A percentile compares a stretch with the other conserved stretches of the same genome.
Evolutionary conservation across 1,140 invertebrate genomes (phyloP).

Genomic region (Eueides isabella): DNA sequence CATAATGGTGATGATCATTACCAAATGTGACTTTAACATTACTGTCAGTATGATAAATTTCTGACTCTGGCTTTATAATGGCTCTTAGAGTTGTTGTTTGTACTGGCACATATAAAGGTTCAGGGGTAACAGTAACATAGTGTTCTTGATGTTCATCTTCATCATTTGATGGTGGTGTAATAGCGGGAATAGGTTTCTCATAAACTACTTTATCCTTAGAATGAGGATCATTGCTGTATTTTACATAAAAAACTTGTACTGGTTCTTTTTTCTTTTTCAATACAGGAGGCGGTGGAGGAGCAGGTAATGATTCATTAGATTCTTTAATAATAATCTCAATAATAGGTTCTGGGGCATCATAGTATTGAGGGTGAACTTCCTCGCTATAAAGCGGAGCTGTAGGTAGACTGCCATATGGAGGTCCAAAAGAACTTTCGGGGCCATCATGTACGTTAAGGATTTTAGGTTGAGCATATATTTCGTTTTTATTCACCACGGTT

Average conservation of each 20-base stretch:
- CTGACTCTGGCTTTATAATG: constrained; percentile 92
- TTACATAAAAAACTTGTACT: constrained; percentile 94
- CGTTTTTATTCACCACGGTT: constrained; percentile 74
- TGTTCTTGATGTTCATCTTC: constrained; percentile 83
- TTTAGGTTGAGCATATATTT: constrained; percentile 80
- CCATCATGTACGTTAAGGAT: constrained; percentile 82
- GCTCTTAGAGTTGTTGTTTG: constrained; percentile 90
- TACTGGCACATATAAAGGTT: constrained; percentile 77
- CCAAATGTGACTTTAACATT: constrained; percentile 90
- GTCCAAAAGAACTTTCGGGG: constrained; percentile 73
- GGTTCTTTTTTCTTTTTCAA: constrained; percentile 88
- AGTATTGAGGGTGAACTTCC: constrained; percentile 84
- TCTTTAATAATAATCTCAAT: constrained; percentile 96
- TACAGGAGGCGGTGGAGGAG: constrained; percentile 83
- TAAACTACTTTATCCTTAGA: constrained; percentile 88
- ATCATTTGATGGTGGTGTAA: constrained; percentile 85
- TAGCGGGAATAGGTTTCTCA: constrained; percentile 88
- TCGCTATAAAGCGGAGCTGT: constrained; percentile 79
- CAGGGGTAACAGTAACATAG: constrained; percentile 71
- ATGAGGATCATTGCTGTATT: constrained; percentile 91
- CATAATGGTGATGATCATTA: constrained; percentile 82
- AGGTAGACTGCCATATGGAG: constrained; percentile 71
- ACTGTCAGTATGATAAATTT: constrained; percentile 89
- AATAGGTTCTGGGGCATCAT: constrained; percentile 92
- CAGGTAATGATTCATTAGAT: constrained; percentile 90